phyloP scores from a whole-genome alignment of 1,140 invertebrate species.

The Temnothorax nylanderi region DNA sequence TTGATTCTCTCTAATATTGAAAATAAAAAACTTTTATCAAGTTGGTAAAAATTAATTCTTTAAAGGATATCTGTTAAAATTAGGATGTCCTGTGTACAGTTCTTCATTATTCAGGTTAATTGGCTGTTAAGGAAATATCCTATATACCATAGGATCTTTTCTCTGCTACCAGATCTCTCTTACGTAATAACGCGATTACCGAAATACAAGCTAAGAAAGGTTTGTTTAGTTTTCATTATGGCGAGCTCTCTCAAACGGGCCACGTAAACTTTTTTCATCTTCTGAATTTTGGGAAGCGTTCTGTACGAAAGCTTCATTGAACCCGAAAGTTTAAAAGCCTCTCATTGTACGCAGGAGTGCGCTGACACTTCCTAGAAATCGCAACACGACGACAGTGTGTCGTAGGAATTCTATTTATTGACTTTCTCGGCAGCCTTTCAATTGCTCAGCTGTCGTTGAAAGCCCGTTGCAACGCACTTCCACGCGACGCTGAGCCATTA shows the following conservation, averaged over 20 bases:
- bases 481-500: not conserved
- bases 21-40: not conserved
- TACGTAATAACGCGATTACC: conserved; percentile 16
- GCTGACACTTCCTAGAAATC: conserved; percentile 16
- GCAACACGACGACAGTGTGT: not conserved
- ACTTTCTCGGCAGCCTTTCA: conserved; percentile 30
- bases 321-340: conserved; percentile 46
- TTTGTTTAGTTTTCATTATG: conserved; percentile 45
- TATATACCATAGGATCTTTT: not conserved
- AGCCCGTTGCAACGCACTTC: conserved; percentile 17
- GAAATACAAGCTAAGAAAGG: not conserved
- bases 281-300: conserved; percentile 3
- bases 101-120: conserved; percentile 9
- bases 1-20: not conserved
- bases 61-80: conserved; percentile 2
- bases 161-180: not conserved
- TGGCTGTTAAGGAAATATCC: not conserved
- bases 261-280: conserved; percentile 6
- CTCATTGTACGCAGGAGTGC: conserved; percentile 15
- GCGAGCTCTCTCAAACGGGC: not conserved
- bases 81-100: not conserved
- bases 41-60: not conserved
- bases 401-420: conserved; percentile 43
- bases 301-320: conserved; percentile 30
- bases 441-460: conserved; percentile 44